Conservation (phyloP, 1,140 invertebrate species). For the Hormaphis cornu region DNA sequence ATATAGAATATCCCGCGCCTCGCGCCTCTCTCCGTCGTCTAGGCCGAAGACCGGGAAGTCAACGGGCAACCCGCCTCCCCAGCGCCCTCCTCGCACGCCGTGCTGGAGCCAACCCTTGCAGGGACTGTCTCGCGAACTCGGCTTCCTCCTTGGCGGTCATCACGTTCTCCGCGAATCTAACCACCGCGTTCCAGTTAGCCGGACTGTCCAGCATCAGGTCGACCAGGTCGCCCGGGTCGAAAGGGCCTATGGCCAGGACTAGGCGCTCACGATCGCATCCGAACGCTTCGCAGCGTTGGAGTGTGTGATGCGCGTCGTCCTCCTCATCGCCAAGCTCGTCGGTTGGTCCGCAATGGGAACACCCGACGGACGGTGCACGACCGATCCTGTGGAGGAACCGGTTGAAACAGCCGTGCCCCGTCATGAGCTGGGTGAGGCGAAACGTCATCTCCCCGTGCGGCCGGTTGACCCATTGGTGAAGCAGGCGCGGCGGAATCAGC, state of each 20-base stretch:
- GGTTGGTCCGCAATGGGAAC: not conserved
- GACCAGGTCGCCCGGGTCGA: not conserved
- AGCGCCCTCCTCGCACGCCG: no score
- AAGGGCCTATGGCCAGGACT: not conserved
- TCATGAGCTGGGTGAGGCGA: not conserved
- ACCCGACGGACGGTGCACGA: not conserved
- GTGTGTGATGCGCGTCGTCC: not conserved
- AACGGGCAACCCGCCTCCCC: no score
- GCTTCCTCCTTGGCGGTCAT: not conserved
- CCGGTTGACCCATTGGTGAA: not conserved
- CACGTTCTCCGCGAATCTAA: not conserved
- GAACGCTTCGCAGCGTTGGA: not conserved
- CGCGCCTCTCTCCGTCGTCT: no score
- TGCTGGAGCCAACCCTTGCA: not conserved
- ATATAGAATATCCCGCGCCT: no score
- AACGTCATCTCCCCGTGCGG: not conserved
- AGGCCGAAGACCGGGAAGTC: no score
- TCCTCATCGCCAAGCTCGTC: not conserved
- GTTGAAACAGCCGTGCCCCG: not conserved
- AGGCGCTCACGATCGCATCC: not conserved
- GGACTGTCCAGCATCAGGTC: not conserved
- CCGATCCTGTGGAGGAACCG: not conserved
- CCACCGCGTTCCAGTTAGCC: not conserved
- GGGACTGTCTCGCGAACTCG: not conserved
- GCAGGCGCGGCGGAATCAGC: not conserved